phyloP scores from a whole-genome alignment of 1,140 invertebrate species.

The Holotrichia oblita region DNA sequence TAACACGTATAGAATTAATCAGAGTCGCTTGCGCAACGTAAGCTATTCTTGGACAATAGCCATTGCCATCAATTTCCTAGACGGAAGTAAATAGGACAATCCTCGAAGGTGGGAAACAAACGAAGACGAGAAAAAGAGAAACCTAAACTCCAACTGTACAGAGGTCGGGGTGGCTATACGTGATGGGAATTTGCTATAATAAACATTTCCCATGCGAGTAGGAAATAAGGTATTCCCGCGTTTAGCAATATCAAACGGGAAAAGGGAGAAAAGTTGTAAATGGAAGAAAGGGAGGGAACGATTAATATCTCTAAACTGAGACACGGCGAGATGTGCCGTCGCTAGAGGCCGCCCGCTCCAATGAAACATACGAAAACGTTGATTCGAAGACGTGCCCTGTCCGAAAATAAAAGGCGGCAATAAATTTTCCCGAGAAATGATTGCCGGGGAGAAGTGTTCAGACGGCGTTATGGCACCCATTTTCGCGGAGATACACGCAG shows the following conservation, averaged over 20 bases:
- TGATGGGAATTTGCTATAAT: slow-evolving; percentile 8
- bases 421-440: not conserved
- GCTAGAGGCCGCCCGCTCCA: not conserved
- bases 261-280: slow-evolving; percentile 30
- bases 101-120: no score
- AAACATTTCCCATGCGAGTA: slow-evolving; percentile 28
- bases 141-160: no score
- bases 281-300: not conserved
- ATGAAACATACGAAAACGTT: slow-evolving; percentile 20
- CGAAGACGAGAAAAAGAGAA: no score
- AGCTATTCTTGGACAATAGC: no score
- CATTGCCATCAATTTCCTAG: no score
- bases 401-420: slow-evolving; percentile 12
- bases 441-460: not conserved
- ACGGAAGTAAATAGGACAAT: no score
- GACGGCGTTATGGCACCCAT: not conserved
- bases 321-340: not conserved
- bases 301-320: slow-evolving; percentile 5
- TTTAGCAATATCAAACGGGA: slow-evolving; percentile 24
- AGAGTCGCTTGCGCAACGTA: no score
- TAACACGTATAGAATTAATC: no score
- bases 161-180: not conserved
- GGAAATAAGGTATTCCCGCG: not conserved
- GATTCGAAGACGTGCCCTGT: slow-evolving; percentile 15
- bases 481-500: not conserved